Evolutionary conservation across 1,140 invertebrate genomes (phyloP).

Genomic region (Musca domestica): DNA sequence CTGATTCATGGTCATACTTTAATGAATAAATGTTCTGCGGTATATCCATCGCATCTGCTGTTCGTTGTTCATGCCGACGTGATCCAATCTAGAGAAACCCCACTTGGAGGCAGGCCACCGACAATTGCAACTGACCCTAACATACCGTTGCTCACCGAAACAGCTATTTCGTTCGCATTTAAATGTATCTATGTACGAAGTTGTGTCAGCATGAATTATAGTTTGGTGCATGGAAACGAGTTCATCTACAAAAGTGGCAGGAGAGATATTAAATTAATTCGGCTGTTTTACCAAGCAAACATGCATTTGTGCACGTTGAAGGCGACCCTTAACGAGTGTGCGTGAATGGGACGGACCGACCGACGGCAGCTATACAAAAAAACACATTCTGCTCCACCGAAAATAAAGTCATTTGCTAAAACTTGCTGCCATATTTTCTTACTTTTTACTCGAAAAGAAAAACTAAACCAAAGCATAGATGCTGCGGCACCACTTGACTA

Average conservation of each 20-base stretch:
- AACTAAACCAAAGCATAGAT: not conserved
- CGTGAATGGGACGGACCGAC: too few species aligned
- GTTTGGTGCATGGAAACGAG: not conserved
- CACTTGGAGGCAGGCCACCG: constrained; percentile 24
- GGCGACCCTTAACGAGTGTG: too few species aligned
- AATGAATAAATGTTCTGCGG: constrained; percentile 32
- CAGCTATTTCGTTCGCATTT: too few species aligned
- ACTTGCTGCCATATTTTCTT: constrained; percentile 1
- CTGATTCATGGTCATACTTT: constrained; percentile 28
- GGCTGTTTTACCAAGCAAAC: constrained; percentile 8
- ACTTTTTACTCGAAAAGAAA: not conserved
- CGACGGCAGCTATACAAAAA: too few species aligned
- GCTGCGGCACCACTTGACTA: too few species aligned
- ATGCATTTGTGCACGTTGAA: too few species aligned
- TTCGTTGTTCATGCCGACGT: constrained; percentile 11
- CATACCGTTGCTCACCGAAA: not conserved
- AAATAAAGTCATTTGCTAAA: not conserved
- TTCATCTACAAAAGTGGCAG: not conserved
- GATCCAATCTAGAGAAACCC: constrained; percentile 31
- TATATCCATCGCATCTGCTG: constrained; percentile 22
- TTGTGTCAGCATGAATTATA: too few species aligned
- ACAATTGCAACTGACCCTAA: constrained; percentile 13
- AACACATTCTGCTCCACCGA: too few species aligned
- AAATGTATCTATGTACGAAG: too few species aligned
- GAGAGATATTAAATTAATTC: constrained; percentile 19